Evolutionary conservation across 2,113 vertebrate genomes (phyloP), one percentile per base, ranked within the genome.

Genomic region (Motacilla tschutschensis): DNA sequence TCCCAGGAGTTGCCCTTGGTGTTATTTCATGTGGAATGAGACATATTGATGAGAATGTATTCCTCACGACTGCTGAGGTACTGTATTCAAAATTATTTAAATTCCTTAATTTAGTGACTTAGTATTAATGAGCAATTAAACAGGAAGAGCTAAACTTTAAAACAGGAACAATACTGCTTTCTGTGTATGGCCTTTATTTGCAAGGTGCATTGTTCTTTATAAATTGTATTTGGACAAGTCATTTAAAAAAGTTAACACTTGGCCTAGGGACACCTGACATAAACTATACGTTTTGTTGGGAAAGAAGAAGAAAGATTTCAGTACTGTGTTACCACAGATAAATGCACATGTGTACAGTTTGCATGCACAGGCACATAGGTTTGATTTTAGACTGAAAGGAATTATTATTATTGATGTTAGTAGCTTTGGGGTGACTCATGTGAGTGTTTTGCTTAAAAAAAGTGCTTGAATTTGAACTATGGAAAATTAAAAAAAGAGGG

Each of bases 61-160:
- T 99, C 91, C 98, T 99, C 75, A 97, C 94, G 18, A 98, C 98
- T 71, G 99, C 99, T 41, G 98, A 99, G 98, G 99, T 99, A 97
- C 14, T 46, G 63, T 73, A 31, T 83, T n/a, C 50, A 59, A 63
- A 66, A n/a, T 29, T 22, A 81, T 51, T 78, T 69, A 3, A 38
- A 58, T 65, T 44, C 57, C 26, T 63, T 86, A 9, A 59, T 73
- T 77, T 46, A 75, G 14, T 79, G n/a, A 59, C 22, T 66, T 47
- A 15, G 8, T 79, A 76, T 70, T 41, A 82, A 76, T 8, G 19
- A 85, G 12, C 19, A 54, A 29, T 54, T 47, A 70, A 81, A 28
- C 26, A 47, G 22, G 33, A 79, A 50, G 10, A 55, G 4, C 17
- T 55, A 53, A 78, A 55, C 13, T 31, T 79, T 79, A 40, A 60